Conservation (phyloP, 2,113 vertebrate species). For the Blennius ocellaris region DNA sequence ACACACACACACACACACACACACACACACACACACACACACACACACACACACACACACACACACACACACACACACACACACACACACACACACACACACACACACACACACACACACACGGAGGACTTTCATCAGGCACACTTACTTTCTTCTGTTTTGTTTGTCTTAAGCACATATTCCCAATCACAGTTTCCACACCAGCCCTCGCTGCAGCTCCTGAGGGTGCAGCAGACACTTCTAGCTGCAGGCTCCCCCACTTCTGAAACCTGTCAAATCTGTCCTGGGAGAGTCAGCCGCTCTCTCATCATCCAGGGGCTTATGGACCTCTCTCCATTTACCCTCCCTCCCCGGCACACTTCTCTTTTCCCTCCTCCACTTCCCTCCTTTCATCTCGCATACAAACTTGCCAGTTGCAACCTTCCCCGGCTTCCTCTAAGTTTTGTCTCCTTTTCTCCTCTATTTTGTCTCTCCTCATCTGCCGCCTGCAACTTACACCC, state of each 20-base stretch:
- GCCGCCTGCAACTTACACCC: slow-evolving; percentile 33
- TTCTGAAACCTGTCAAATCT: slow-evolving; percentile 88
- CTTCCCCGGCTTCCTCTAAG: slow-evolving; percentile 75
- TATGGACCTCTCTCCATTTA: slow-evolving; percentile 85
- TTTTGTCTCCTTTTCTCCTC: slow-evolving; percentile 79
- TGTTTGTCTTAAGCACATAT: slow-evolving; percentile 84
- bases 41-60: slow-evolving; percentile 25
- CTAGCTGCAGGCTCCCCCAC: slow-evolving; percentile 86
- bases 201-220: slow-evolving; percentile 77
- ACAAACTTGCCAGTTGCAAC: slow-evolving; percentile 81
- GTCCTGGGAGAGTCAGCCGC: slow-evolving; percentile 83
- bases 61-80: slow-evolving; percentile 33
- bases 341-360: slow-evolving; percentile 72
- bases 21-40: slow-evolving; percentile 22
- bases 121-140: slow-evolving; percentile 77
- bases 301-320: slow-evolving; percentile 86
- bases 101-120: slow-evolving; percentile 29
- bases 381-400: slow-evolving; percentile 79
- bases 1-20: slow-evolving; percentile 8
- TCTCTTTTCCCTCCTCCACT: slow-evolving; percentile 74
- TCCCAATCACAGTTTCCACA: slow-evolving; percentile 84
- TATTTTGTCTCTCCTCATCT: slow-evolving; percentile 67
- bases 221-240: slow-evolving; percentile 83
- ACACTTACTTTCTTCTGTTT: slow-evolving; percentile 81
- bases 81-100: slow-evolving; percentile 10